phyloP scores from a whole-genome alignment of 1,140 invertebrate species.

The Eumaeus atala region DNA sequence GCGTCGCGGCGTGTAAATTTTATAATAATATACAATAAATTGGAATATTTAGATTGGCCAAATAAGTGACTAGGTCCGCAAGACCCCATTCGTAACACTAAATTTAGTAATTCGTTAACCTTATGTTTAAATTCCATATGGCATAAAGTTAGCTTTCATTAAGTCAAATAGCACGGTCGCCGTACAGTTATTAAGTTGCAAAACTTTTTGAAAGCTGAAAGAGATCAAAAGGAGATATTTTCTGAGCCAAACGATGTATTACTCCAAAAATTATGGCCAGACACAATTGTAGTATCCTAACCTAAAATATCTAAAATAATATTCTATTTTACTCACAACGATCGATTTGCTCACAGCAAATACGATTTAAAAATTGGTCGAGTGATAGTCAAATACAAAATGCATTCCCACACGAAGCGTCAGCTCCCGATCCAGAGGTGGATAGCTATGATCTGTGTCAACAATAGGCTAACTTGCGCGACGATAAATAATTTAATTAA shows the following conservation, averaged over 20 bases:
- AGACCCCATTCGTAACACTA: slow-evolving; percentile 69
- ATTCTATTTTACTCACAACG: slow-evolving; percentile 55
- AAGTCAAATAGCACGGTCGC: slow-evolving; percentile 65
- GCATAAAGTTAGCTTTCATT: slow-evolving; percentile 73
- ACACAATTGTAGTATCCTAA: slow-evolving; percentile 73
- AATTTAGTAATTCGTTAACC: slow-evolving; percentile 74
- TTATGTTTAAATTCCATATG: slow-evolving; percentile 73
- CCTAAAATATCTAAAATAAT: slow-evolving; percentile 73
- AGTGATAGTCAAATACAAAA: slow-evolving; percentile 59
- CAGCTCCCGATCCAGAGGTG: slow-evolving; percentile 30
- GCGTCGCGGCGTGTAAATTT: slow-evolving; percentile 63
- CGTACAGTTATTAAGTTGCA: slow-evolving; percentile 68
- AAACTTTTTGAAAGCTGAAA: slow-evolving; percentile 72
- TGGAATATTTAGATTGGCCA: slow-evolving; percentile 73
- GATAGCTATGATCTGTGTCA: slow-evolving; percentile 72
- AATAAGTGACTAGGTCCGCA: slow-evolving; percentile 70
- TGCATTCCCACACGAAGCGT: slow-evolving; percentile 36
- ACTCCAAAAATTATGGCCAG: slow-evolving; percentile 73
- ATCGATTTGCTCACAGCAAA: slow-evolving; percentile 66
- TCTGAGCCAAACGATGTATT: slow-evolving; percentile 74
- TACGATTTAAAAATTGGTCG: slow-evolving; percentile 71
- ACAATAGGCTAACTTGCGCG: slow-evolving; percentile 68
- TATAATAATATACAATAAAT: slow-evolving; percentile 69
- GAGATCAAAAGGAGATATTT: slow-evolving; percentile 73
- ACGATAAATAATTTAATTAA: slow-evolving; percentile 66